Evolutionary conservation across 1,140 invertebrate species (phyloP).

Genomic region (Nixonia krombeini): DNA sequence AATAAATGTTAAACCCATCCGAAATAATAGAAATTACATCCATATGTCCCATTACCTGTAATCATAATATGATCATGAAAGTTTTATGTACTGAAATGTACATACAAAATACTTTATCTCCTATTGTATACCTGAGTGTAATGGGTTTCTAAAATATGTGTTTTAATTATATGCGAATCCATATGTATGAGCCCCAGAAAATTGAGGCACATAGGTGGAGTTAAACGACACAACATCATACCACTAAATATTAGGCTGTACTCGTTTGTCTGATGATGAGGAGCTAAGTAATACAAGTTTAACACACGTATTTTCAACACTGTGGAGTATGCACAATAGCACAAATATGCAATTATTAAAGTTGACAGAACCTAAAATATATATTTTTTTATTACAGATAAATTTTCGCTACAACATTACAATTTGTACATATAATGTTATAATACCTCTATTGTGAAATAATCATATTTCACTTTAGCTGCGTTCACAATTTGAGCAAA

Average conservation of each 20-base stretch:
- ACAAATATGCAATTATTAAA: conserved; percentile 92
- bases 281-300: conserved; percentile 97
- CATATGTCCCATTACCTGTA: conserved; percentile 99
- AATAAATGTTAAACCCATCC: conserved; percentile 99
- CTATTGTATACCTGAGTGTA: conserved; percentile 90
- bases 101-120: too few species aligned
- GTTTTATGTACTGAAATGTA: too few species aligned
- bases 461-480: conserved; percentile 88
- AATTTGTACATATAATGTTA: too few species aligned
- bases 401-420: too few species aligned
- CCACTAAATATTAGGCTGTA: conserved; percentile 99
- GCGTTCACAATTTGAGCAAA: conserved; percentile 94
- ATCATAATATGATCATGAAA: conserved; percentile 43
- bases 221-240: conserved; percentile 96
- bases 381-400: conserved; percentile 7
- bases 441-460: conserved; percentile 95
- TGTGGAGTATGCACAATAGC: conserved; percentile 98
- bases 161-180: conserved; percentile 95
- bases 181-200: conserved; percentile 98
- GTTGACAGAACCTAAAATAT: conserved; percentile 84
- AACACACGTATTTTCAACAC: conserved; percentile 96
- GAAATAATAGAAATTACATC: conserved; percentile 97
- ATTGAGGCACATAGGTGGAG: conserved; percentile 98
- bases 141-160: conserved; percentile 84
- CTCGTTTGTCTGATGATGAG: conserved; percentile 98